Conservation (phyloP, 2,888 invertebrate genomes). For the Helobdella robusta region DNA sequence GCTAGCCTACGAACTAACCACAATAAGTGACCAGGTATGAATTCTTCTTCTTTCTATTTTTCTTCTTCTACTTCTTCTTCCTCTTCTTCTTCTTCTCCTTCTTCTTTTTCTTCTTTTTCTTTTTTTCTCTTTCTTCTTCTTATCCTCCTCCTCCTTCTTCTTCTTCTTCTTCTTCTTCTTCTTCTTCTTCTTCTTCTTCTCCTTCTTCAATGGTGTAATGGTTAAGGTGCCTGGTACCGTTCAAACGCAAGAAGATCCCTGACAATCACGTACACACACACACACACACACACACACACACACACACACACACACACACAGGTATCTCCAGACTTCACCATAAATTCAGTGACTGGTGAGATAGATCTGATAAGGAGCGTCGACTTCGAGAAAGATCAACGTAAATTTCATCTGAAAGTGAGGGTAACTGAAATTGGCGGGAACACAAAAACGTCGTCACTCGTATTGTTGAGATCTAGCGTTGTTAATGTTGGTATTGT, state of each 20-base stretch:
- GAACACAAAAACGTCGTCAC: too few relatives aligned
- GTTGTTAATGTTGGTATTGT: conserved; percentile 79
- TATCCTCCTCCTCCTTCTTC: neutral
- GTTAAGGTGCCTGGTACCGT: too few relatives aligned
- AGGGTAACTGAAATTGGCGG: conserved; percentile 91
- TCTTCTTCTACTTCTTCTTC: conserved; percentile 2
- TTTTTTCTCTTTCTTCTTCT: neutral
- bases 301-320: too few relatives aligned
- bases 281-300: too few relatives aligned
- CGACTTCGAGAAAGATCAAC: conserved; percentile 94
- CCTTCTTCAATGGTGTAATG: too few relatives aligned
- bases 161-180: conserved; percentile 3
- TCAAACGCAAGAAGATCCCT: too few relatives aligned
- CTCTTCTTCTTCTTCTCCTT: neutral
- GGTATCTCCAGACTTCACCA: conserved; percentile 33
- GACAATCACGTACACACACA: too few relatives aligned
- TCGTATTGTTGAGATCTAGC: conserved; percentile 86
- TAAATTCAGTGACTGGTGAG: conserved; percentile 57
- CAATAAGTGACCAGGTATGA: conserved; percentile 75
- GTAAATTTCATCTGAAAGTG: conserved; percentile 78
- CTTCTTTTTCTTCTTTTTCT: neutral
- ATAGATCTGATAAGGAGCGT: conserved; percentile 88
- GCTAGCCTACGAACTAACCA: conserved; percentile 87
- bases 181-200: conserved; percentile 3
- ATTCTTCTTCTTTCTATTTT: conserved; percentile 28